These are phyloP conservation scores for Junco hyemalis DNA, from an alignment of 2,113 vertebrate species.

Conservation along the genomic window DNA sequence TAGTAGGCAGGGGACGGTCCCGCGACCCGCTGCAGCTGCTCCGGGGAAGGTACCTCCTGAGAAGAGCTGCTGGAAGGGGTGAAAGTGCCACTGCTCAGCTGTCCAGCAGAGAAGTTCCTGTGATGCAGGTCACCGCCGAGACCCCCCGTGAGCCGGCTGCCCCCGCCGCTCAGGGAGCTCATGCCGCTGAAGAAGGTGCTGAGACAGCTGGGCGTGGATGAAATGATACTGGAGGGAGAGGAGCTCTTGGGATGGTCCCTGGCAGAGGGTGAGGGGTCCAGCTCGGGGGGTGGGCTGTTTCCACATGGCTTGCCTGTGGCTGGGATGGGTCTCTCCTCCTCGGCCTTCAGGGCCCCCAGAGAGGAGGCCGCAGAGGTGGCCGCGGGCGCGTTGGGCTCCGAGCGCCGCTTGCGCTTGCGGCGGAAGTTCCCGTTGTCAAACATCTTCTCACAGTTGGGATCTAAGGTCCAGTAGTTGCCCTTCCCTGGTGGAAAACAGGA, in stretches of 20 bases:
- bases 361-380: not conserved
- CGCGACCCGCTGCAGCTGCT: constrained; percentile 59
- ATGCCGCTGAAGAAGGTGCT: constrained; percentile 92
- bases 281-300: constrained; percentile 78
- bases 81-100: constrained; percentile 65
- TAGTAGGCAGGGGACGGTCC: constrained; percentile 81
- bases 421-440: constrained; percentile 98
- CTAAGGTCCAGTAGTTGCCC: constrained; percentile 98
- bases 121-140: constrained; percentile 78
- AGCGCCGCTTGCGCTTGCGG: constrained; percentile 91
- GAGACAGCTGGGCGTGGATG: constrained; percentile 82
- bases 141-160: constrained; percentile 44
- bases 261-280: constrained; percentile 82
- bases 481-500: constrained; percentile 79
- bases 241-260: constrained; percentile 81
- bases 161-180: constrained; percentile 74
- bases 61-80: constrained; percentile 55
- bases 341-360: constrained; percentile 71
- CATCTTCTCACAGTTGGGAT: constrained; percentile 99
- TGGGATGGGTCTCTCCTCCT: constrained; percentile 74
- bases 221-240: constrained; percentile 77
- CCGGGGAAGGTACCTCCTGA: constrained; percentile 60
- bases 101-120: constrained; percentile 72
- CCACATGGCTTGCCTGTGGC: constrained; percentile 56
- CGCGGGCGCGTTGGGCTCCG: constrained; percentile 72